Percentiles rank a stretch among this genome's conserved stretches.
Conservation (phyloP, 2,797 vertebrate genomes). For the Paguma larvata region DNA sequence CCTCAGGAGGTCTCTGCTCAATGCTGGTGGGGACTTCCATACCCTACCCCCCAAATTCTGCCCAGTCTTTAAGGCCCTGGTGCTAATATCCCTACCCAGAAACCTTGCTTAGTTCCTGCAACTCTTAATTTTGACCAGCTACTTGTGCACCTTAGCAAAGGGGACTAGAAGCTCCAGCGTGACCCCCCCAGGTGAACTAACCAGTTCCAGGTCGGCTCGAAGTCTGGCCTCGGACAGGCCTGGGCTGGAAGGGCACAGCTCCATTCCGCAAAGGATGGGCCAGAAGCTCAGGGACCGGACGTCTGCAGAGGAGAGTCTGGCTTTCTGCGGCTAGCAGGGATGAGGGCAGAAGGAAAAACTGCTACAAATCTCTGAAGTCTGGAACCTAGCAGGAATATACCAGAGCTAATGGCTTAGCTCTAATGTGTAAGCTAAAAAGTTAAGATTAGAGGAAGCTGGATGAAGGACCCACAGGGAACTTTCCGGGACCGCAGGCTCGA, state of each 20-base stretch:
- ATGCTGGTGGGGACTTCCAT: neutral
- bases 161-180: neutral
- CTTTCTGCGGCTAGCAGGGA: too few relatives aligned
- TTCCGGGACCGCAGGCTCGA: rapidly evolving
- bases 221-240: neutral
- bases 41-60: neutral
- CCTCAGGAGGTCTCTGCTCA: neutral
- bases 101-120: neutral
- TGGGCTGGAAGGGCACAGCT: neutral
- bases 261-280: neutral
- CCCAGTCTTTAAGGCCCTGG: neutral
- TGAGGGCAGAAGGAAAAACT: neutral
- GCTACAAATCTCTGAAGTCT: neutral
- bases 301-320: neutral
- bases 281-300: neutral
- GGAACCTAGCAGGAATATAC: neutral
- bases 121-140: neutral
- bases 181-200: neutral
- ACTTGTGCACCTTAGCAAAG: neutral
- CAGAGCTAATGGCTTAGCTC: neutral
- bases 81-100: neutral
- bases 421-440: too few relatives aligned
- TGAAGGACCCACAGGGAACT: rapidly evolving
- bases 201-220: neutral
- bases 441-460: neutral